Percentiles rank a stretch among this genome's conserved stretches.
Conservation (phyloP, 2,888 invertebrate species). For the Frankliniella intonsa region DNA sequence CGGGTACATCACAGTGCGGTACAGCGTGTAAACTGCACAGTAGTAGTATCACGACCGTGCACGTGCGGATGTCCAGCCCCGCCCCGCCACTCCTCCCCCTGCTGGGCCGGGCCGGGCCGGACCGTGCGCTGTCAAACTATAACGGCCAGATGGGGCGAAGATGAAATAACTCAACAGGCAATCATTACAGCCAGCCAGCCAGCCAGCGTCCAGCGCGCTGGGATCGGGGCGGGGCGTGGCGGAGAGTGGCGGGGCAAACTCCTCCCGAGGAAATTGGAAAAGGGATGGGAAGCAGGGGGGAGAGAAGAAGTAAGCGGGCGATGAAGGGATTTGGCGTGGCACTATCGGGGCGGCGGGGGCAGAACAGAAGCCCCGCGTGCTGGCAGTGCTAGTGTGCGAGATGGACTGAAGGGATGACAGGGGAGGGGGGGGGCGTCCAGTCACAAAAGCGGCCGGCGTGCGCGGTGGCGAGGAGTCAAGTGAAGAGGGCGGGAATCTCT, state of each 20-base stretch:
- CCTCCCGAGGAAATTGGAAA: constrained; percentile 18
- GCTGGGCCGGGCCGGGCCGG: background rate
- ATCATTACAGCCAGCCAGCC: constrained; percentile 6
- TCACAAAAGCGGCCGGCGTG: too few relatives aligned
- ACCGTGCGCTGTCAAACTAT: constrained; percentile 3
- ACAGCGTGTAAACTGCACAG: too few relatives aligned
- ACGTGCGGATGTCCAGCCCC: too few relatives aligned
- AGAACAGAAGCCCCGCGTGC: background rate
- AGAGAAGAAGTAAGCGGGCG: background rate
- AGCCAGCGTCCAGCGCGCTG: too few relatives aligned
- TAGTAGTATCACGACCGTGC: too few relatives aligned
- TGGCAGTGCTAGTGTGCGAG: background rate
- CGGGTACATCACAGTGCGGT: too few relatives aligned
- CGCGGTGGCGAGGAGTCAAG: too few relatives aligned
- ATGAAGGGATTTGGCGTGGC: background rate
- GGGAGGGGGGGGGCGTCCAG: too few relatives aligned
- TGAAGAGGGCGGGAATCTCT: too few relatives aligned
- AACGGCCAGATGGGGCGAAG: constrained; percentile 12
- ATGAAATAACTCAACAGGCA: constrained; percentile 25
- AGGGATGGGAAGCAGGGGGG: background rate
- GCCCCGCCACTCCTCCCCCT: background rate
- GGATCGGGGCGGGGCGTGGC: too few relatives aligned
- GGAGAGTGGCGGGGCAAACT: background rate
- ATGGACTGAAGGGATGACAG: background rate
- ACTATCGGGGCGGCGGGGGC: background rate